Evolutionary conservation across 2,888 invertebrate genomes (phyloP).

Genomic region (Pristionchus japonicus): DNA sequence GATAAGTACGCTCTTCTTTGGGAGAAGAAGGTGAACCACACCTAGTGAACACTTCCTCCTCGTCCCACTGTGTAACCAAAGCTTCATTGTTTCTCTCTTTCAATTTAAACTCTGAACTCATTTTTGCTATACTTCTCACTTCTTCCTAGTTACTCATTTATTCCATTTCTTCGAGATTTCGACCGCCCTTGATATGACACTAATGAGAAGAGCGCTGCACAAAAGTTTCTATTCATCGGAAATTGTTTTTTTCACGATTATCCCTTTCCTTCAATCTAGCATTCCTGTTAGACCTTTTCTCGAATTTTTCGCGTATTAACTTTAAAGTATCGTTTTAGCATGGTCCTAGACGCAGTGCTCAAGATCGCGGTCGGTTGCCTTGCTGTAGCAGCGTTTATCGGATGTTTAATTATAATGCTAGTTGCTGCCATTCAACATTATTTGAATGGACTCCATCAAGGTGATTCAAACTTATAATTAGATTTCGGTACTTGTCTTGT

Average conservation of each 20-base stretch:
- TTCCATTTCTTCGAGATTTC: background rate
- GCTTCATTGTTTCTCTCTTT: too few relatives aligned
- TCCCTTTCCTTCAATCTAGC: too few relatives aligned
- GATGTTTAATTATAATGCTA: background rate
- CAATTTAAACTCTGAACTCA: too few relatives aligned
- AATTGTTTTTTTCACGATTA: too few relatives aligned
- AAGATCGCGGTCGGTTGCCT: conserved; percentile 6
- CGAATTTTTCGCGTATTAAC: background rate
- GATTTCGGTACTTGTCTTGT: background rate
- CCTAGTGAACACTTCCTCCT: background rate
- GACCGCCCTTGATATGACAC: background rate
- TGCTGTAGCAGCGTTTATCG: background rate
- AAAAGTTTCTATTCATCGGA: background rate
- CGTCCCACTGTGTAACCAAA: background rate
- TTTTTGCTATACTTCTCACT: too few relatives aligned
- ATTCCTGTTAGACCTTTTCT: background rate
- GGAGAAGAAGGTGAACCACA: background rate
- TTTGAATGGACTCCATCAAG: background rate
- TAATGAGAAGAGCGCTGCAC: background rate
- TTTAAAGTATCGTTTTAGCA: background rate
- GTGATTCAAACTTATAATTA: background rate
- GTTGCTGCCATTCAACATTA: background rate
- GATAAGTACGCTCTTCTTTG: background rate
- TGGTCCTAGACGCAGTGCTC: conserved; percentile 1
- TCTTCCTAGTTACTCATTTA: background rate